phyloP scores from a whole-genome alignment of 2,797 vertebrate genomes.

The Phaenicophaeus curvirostris region DNA sequence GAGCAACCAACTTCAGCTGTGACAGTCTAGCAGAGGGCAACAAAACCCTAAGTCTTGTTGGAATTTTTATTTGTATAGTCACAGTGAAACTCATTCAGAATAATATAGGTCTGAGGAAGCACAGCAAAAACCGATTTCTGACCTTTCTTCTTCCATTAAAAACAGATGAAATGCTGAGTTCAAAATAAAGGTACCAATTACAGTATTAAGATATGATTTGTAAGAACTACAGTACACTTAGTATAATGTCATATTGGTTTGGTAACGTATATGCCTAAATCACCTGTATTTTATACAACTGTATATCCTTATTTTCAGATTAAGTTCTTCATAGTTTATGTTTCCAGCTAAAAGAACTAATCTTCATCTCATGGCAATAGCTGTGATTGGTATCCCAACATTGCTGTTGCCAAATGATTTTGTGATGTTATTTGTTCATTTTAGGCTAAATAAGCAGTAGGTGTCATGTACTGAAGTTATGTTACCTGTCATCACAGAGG shows the following conservation, averaged over 20 bases:
- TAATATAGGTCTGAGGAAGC: neutral
- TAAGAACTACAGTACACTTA: rapidly evolving
- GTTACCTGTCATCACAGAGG: neutral
- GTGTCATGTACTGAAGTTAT: neutral
- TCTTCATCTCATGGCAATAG: neutral
- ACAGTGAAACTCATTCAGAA: neutral
- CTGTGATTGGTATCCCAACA: neutral
- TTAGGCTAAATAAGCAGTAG: conserved; percentile 18
- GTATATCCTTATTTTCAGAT: neutral
- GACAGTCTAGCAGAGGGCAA: neutral
- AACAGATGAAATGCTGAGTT: neutral
- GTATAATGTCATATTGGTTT: neutral
- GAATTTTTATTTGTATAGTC: neutral
- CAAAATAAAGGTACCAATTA: neutral
- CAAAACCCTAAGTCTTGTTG: neutral
- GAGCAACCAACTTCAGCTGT: neutral
- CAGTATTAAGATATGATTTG: neutral
- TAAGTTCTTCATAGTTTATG: neutral
- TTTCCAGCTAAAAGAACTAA: conserved; percentile 1
- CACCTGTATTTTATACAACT: neutral
- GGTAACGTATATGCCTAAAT: neutral
- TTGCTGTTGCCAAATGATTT: neutral
- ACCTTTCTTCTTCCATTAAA: neutral
- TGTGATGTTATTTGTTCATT: neutral
- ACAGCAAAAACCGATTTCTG: neutral